Evolutionary conservation across 2,113 vertebrate species (phyloP), one percentile per base, ranked within the genome.

Genomic region (Pseudorhombus dupliciocellatus): DNA sequence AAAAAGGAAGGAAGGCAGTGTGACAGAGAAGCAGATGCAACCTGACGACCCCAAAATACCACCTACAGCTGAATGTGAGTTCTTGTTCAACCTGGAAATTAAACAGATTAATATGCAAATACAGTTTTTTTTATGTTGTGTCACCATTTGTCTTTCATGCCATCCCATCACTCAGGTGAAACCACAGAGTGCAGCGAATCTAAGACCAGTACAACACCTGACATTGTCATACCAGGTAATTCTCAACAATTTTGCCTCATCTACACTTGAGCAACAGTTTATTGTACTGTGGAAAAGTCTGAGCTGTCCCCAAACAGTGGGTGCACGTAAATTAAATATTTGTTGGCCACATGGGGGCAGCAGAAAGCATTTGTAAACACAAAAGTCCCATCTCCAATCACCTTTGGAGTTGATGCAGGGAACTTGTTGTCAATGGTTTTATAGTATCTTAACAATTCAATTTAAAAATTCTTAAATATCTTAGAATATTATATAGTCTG

Each of bases 1-100:
- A 1, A 16, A 4, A 2, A 16, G 9, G 15, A 61, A 34, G 66
- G 58, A 61, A 20, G 59, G 42, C 30, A 11, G 4, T 0, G 21
- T 0, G 57, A 46, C 63, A 14, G 2, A 42, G 22, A 66, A 79
- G 2, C 8, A 79, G 56, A 15, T 42, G 7, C 73, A 81, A 26
- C 12, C 57, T 2, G 50, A 31, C 4, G 5, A 4, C 21, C 4
- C 71, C 1, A 0, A 20, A 1, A 6, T 11, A 15, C 60, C 80
- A 2, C 61, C 55, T 14, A 4, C 80, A 18, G 21, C 57, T 51
- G 76, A 86, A 40, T 4, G 92, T 93, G 54, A 91, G 91, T 21
- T 15, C 7, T 56, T 2, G 5, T 42, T 18, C 9, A 18, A 34
- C 0, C 3, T 55, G 22, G 18, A 8, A 12, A 63, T 12, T 14